Conservation (phyloP, 2,113 vertebrate species). For the Lates calcarifer region DNA sequence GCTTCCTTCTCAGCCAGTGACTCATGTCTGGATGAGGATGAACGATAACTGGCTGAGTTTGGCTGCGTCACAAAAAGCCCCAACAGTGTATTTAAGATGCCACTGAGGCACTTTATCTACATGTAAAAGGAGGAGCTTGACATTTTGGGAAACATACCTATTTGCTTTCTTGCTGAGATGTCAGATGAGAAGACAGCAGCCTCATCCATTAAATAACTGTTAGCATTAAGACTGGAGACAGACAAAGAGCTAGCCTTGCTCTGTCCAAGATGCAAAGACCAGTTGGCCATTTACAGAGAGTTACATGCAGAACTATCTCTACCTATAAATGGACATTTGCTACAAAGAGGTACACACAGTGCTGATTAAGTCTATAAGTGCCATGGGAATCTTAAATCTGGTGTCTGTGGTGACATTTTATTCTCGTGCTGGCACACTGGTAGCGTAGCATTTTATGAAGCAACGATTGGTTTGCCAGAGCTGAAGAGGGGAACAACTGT, state of each 20-base stretch:
- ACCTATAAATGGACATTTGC: no score
- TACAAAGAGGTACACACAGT: no score
- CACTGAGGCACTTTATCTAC: slow-evolving; percentile 28
- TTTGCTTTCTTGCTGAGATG: not conserved
- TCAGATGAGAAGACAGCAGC: not conserved
- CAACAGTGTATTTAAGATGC: slow-evolving; percentile 13
- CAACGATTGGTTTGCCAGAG: no score
- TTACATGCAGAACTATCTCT: no score
- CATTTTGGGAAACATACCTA: not conserved
- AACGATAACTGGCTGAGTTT: not conserved
- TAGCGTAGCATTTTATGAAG: no score
- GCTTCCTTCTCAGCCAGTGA: slow-evolving; percentile 30
- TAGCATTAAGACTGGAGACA: not conserved
- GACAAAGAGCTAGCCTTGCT: not conserved
- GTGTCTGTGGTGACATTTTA: no score
- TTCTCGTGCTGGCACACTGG: no score
- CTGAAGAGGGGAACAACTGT: no score
- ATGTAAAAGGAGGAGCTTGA: slow-evolving; percentile 1
- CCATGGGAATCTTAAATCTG: no score
- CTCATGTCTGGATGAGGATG: slow-evolving; percentile 6
- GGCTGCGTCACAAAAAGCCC: slow-evolving; percentile 36
- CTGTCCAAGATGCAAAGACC: not conserved
- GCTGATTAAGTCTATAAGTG: no score
- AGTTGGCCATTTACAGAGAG: no score
- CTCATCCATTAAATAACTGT: not conserved